Conservation (phyloP, 2,888 invertebrate species). For the Crossocerus cetratus region DNA sequence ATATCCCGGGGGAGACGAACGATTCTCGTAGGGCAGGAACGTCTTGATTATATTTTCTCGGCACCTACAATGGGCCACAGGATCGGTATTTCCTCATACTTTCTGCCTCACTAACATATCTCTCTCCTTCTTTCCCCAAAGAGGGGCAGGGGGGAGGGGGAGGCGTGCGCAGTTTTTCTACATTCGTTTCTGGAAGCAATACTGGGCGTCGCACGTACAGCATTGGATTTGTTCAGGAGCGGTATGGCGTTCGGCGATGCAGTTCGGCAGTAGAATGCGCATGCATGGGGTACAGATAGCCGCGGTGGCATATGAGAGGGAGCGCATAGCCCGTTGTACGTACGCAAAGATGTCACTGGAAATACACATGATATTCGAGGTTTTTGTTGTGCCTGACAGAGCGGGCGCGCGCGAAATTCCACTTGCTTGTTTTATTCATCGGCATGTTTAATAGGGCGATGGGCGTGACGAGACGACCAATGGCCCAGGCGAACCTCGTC, state of each 20-base stretch:
- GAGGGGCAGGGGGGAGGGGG: too few species aligned
- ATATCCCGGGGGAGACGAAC: conserved; percentile 45
- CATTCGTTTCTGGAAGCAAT: conserved; percentile 30
- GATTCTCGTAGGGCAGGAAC: conserved; percentile 44
- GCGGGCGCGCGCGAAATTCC: conserved; percentile 26
- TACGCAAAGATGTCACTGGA: conserved; percentile 26
- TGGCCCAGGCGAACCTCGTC: conserved; percentile 33
- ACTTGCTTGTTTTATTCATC: conserved; percentile 34
- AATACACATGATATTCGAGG: conserved; percentile 40
- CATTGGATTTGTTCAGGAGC: conserved; percentile 35
- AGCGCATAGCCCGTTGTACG: neutral
- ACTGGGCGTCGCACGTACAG: conserved; percentile 18
- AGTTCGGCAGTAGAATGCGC: neutral
- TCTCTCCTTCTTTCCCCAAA: neutral
- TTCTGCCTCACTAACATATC: neutral
- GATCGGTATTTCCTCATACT: conserved; percentile 29
- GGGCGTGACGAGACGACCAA: conserved; percentile 33
- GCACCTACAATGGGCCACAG: conserved; percentile 43
- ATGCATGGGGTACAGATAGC: too few species aligned
- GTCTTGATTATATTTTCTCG: conserved; percentile 63
- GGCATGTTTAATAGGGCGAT: conserved; percentile 24
- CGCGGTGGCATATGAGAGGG: too few species aligned
- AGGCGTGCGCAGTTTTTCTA: conserved; percentile 21
- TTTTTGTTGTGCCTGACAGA: conserved; percentile 30
- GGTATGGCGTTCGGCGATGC: neutral